Evolutionary conservation across 2,888 invertebrate species (phyloP).

Genomic region (Nephrotoma appendiculata): DNA sequence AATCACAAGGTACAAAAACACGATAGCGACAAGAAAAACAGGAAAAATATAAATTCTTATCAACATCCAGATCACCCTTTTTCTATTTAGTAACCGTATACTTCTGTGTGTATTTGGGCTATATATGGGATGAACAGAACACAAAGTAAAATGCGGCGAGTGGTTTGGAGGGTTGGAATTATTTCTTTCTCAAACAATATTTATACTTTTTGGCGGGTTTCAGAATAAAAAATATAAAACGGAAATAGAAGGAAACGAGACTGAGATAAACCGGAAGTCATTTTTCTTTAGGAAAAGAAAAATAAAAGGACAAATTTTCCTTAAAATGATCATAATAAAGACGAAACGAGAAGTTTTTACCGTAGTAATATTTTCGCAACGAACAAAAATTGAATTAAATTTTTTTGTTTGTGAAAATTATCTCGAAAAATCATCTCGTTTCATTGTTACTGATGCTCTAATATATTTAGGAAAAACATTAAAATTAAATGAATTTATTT

Average conservation of each 20-base stretch:
- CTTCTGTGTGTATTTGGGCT: not conserved
- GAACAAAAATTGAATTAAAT: not conserved
- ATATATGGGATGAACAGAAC: not conserved
- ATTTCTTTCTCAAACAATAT: not conserved
- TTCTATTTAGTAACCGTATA: not conserved
- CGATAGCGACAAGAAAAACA: not conserved
- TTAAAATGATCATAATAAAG: not conserved
- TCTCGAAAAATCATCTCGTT: not conserved
- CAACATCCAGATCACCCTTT: conserved; percentile 1
- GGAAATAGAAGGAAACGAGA: conserved; percentile 6
- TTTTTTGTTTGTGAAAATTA: not conserved
- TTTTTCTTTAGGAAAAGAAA: conserved; percentile 1
- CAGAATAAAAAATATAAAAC: not conserved
- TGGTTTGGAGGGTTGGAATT: not conserved
- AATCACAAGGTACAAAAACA: not conserved
- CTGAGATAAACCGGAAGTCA: conserved; percentile 3
- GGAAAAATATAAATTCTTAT: conserved; percentile 1
- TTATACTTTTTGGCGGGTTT: conserved; percentile 1
- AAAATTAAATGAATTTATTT: not conserved
- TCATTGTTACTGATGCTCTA: not conserved
- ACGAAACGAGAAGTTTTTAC: not conserved
- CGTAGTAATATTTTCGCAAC: not conserved
- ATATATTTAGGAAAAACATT: not conserved
- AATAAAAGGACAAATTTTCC: not conserved
- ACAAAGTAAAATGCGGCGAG: not conserved